Conservation (phyloP, 2,888 invertebrate genomes). For the Epiperipatus broadwayi region DNA sequence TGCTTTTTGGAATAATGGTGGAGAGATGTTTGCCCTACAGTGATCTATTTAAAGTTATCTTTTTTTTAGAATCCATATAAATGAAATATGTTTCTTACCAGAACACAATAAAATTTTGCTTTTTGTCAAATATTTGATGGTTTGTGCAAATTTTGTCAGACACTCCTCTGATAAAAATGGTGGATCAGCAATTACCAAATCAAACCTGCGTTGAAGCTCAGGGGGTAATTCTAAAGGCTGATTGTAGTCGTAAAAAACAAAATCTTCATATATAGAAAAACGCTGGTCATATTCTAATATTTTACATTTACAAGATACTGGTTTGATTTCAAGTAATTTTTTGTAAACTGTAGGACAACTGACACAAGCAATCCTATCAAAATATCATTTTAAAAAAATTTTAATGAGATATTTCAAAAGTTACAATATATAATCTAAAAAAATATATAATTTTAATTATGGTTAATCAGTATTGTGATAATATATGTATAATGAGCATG, state of each 20-base stretch:
- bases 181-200: conserved; percentile 77
- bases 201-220: conserved; percentile 35
- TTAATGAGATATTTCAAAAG: no score
- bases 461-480: no score
- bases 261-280: conserved; percentile 60
- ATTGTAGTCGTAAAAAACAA: conserved; percentile 71
- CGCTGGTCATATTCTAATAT: conserved; percentile 63
- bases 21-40: no score
- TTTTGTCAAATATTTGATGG: conserved; percentile 51
- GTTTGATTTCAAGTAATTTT: conserved; percentile 23
- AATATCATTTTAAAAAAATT: neutral
- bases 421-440: no score
- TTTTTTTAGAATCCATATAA: no score
- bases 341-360: conserved; percentile 72
- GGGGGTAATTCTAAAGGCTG: conserved; percentile 45
- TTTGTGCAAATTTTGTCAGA: conserved; percentile 55
- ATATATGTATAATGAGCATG: no score
- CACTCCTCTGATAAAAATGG: conserved; percentile 88
- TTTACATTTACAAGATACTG: conserved; percentile 15
- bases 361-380: conserved; percentile 47
- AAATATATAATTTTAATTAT: no score
- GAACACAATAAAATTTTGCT: conserved; percentile 67
- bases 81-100: no score
- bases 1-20: no score
- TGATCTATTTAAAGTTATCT: no score